Conservation (phyloP, 1,140 invertebrate genomes). For the Macrosteles quadrilineatus region DNA sequence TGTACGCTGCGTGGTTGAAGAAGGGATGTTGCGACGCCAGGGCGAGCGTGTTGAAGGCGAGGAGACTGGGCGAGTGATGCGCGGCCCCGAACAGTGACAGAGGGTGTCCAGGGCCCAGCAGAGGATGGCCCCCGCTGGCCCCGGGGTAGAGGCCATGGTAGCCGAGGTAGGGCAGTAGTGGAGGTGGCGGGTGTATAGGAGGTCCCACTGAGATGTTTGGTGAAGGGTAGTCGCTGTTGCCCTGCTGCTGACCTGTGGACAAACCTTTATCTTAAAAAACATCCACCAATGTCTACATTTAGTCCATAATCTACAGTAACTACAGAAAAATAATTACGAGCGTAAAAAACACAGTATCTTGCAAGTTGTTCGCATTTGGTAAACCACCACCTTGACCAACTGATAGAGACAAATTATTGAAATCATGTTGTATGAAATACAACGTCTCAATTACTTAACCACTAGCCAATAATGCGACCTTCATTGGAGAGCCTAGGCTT, state of each 20-base stretch:
- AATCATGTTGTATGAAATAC: too few species aligned
- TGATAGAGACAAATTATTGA: too few species aligned
- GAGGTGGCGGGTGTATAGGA: conserved; percentile 79
- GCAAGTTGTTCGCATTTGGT: too few species aligned
- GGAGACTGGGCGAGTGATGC: conserved; percentile 64
- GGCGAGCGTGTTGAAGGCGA: conserved; percentile 80
- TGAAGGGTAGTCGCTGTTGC: conserved; percentile 65
- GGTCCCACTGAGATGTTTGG: conserved; percentile 86
- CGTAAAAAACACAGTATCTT: too few species aligned
- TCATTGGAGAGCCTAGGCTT: too few species aligned
- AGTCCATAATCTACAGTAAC: too few species aligned
- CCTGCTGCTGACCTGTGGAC: conserved; percentile 54
- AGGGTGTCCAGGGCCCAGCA: conserved; percentile 61
- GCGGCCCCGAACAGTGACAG: conserved; percentile 51
- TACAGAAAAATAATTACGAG: too few species aligned
- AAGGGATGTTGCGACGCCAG: conserved; percentile 77
- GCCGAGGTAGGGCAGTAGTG: conserved; percentile 84
- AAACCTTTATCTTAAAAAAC: conserved; percentile 28
- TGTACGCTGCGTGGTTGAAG: conserved; percentile 63
- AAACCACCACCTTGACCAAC: too few species aligned
- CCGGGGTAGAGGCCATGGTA: conserved; percentile 76
- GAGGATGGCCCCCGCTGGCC: conserved; percentile 55
- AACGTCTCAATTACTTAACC: too few species aligned
- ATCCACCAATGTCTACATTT: too few species aligned
- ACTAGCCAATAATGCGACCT: too few species aligned